phyloP scores from a whole-genome alignment of 2,113 vertebrate species.

The Pogonocichla stellata region DNA sequence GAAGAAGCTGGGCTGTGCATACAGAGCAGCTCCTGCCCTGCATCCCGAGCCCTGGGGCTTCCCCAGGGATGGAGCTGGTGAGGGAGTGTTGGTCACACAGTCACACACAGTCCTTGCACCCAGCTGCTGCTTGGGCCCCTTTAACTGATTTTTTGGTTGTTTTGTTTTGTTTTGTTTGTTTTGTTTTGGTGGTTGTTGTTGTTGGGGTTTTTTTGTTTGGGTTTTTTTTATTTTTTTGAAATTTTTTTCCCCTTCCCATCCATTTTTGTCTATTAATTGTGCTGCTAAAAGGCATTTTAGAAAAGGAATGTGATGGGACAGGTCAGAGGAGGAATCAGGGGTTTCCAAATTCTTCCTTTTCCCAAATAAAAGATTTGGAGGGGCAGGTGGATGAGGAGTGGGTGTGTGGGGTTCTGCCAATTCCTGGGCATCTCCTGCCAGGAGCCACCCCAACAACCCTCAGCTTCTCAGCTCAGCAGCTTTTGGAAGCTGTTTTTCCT shows the following conservation, averaged over 20 bases:
- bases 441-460: accelerated
- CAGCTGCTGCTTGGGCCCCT: background rate
- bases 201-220: no score
- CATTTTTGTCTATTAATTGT: background rate
- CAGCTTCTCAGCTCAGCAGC: background rate
- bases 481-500: background rate
- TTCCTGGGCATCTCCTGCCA: background rate
- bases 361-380: background rate
- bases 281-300: background rate
- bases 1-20: background rate
- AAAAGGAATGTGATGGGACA: background rate
- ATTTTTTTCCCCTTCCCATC: background rate
- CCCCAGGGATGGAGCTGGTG: background rate
- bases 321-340: background rate
- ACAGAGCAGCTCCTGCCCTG: conserved; percentile 1
- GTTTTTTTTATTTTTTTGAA: background rate
- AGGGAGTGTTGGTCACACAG: background rate
- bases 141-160: background rate
- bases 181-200: no score
- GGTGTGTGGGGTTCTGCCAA: background rate
- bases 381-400: background rate
- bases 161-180: no score
- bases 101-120: background rate
- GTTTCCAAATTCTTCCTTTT: background rate
- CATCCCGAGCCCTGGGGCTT: background rate